Base-by-base conservation (phyloP, 1,140 invertebrate genomes). In the Papilio helenus region DNA sequence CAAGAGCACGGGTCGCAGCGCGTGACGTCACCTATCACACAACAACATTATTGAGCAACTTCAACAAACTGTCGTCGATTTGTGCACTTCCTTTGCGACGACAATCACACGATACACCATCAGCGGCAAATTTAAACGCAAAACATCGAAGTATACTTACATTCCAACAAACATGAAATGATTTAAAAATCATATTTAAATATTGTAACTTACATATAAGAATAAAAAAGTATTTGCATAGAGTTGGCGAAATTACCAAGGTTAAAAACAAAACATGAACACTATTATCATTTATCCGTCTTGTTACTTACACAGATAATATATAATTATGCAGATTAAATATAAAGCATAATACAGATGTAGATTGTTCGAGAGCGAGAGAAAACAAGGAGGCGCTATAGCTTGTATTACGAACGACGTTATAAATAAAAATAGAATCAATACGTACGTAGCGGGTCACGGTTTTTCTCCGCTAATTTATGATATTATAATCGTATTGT, bases 381-480 rank as follows among this genome's bases (percentile, higher is more conserved):
- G 34, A 34, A 51, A 39, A 72, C n/a, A 72, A 12, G 39, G 73
- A 39, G 29, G 16, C 23, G 23, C 18, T 55, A 18, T n/a, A 20
- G 9, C 12, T 14, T 76, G 49, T n/a, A n/a, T 58, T 55, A 58
- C 23, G 49, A 58, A 76, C 34, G 49, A 14, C 23, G 46, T 26
- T 34, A 74, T 46, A 49, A 34, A 76, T 76, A 76, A 55, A 76
- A 76, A 76, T 34, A 58, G 73, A 76, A 76, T 55, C 18, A 34
- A 55, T 58, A 77, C 76, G 58, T 65, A 77, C 76, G 76, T 77
- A 61, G 55, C 51, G 76, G 76, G 51, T n/a, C 26, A 65, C 73
- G 55, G 55, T 65, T 77, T 58, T 65, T 42, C 55, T 77, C 39
- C 55, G 76, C 55, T 39, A 65, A 44, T 39, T 26, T 61, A 65